phyloP scores from a whole-genome alignment of 1,140 invertebrate species.

The Drosophila mayri region DNA sequence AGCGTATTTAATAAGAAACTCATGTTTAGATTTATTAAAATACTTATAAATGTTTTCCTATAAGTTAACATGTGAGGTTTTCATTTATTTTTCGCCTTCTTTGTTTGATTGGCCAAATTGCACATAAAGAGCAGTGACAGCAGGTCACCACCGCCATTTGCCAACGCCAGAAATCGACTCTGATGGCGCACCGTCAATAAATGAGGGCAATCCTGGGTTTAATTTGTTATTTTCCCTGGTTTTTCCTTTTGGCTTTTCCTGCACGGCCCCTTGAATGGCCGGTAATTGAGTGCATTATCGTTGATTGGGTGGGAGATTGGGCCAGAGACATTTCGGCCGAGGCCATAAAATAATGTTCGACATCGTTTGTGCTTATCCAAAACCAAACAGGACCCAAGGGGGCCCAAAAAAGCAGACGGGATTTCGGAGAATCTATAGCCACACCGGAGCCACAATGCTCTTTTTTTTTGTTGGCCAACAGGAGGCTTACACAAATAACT shows the following conservation, averaged over 20 bases:
- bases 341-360: constrained; percentile 70
- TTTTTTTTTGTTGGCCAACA: not conserved
- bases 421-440: not conserved
- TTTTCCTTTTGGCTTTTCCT: not conserved
- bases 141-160: not conserved
- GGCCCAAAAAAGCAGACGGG: not conserved
- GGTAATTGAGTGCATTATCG: constrained; percentile 81
- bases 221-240: constrained; percentile 26
- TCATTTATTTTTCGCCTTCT: not conserved
- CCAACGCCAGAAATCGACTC: constrained; percentile 1
- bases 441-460: not conserved
- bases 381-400: constrained; percentile 25
- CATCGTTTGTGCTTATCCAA: constrained; percentile 51
- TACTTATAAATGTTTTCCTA: no score
- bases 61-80: not conserved
- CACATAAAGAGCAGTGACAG: constrained; percentile 16
- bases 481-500: no score
- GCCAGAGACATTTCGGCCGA: constrained; percentile 44
- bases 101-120: constrained; percentile 6
- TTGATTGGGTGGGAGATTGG: constrained; percentile 63
- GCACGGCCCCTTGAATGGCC: constrained; percentile 49
- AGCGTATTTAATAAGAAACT: no score
- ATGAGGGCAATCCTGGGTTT: constrained; percentile 24
- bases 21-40: not conserved
- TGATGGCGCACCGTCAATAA: constrained; percentile 29